A percentile compares a stretch with the other conserved stretches of the same genome.
Conservation (phyloP, 2,888 invertebrate genomes). For the Zaprionus bogoriensis region DNA sequence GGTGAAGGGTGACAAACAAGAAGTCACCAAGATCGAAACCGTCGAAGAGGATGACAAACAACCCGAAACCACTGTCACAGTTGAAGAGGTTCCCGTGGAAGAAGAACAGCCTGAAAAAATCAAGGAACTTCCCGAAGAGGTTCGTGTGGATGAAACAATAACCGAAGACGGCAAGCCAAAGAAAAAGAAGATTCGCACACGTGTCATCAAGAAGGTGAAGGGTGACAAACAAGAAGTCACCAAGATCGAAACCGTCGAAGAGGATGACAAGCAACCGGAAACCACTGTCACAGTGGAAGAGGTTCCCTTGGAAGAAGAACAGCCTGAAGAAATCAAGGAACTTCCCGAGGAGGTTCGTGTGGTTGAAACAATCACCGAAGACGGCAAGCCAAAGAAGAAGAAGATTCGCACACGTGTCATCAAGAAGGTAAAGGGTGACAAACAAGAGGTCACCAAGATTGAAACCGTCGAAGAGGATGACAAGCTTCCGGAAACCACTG, state of each 20-base stretch:
- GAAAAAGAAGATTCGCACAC: slow-evolving; percentile 22
- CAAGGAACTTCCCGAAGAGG: slow-evolving; percentile 15
- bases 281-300: slow-evolving; percentile 25
- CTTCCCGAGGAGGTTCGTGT: slow-evolving; percentile 23
- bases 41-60: slow-evolving; percentile 21
- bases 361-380: slow-evolving; percentile 10
- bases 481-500: slow-evolving; percentile 17
- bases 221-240: slow-evolving; percentile 30
- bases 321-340: slow-evolving; percentile 7
- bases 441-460: slow-evolving; percentile 23
- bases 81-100: slow-evolving; percentile 9
- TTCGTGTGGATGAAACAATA: slow-evolving; percentile 13
- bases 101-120: slow-evolving; percentile 10
- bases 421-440: slow-evolving; percentile 29
- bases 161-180: slow-evolving; percentile 17
- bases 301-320: slow-evolving; percentile 7
- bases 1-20: slow-evolving; percentile 25
- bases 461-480: slow-evolving; percentile 29
- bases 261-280: slow-evolving; percentile 21
- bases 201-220: slow-evolving; percentile 27
- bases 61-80: slow-evolving; percentile 20
- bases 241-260: slow-evolving; percentile 23
- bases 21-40: slow-evolving; percentile 26
- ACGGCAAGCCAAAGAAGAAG: slow-evolving; percentile 21
- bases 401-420: slow-evolving; percentile 26